Percentiles rank a stretch among this genome's conserved stretches.
Evolutionary conservation across 2,797 vertebrate species (phyloP).

Genomic region (Chrysocyon brachyurus): DNA sequence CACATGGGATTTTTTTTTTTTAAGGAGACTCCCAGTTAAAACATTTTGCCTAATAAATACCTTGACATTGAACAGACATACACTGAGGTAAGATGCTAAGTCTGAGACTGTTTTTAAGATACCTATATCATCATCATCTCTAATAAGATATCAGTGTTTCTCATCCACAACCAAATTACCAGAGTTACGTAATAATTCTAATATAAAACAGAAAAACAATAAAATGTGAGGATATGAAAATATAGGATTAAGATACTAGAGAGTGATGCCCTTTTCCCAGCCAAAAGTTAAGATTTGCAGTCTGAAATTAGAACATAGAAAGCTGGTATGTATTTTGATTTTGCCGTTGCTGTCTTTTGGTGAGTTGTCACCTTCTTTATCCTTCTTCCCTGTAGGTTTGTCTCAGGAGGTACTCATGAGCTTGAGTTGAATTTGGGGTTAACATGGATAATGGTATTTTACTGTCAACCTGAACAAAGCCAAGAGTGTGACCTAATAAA

Average conservation of each 20-base stretch:
- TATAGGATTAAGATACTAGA: background rate
- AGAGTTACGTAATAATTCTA: background rate
- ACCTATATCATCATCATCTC: background rate
- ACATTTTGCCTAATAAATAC: slow-evolving; percentile 10
- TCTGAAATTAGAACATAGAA: background rate
- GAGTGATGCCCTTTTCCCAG: background rate
- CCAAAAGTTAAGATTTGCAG: background rate
- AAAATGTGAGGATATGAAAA: background rate
- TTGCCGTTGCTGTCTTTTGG: background rate
- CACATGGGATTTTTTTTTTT: background rate
- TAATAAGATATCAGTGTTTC: background rate
- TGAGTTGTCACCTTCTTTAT: background rate
- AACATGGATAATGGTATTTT: background rate
- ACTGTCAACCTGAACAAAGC: background rate
- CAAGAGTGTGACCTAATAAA: background rate
- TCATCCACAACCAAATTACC: background rate
- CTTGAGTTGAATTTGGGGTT: slow-evolving; percentile 24
- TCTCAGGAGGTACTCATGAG: background rate
- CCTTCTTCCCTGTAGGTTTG: background rate
- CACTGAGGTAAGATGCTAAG: background rate
- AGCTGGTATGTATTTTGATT: background rate
- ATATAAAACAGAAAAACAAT: background rate
- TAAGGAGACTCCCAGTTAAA: slow-evolving; percentile 7
- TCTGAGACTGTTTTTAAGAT: background rate
- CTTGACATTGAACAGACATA: slow-evolving; percentile 1